Evolutionary conservation across 1,140 invertebrate species (phyloP).

Genomic region (Proales similis): DNA sequence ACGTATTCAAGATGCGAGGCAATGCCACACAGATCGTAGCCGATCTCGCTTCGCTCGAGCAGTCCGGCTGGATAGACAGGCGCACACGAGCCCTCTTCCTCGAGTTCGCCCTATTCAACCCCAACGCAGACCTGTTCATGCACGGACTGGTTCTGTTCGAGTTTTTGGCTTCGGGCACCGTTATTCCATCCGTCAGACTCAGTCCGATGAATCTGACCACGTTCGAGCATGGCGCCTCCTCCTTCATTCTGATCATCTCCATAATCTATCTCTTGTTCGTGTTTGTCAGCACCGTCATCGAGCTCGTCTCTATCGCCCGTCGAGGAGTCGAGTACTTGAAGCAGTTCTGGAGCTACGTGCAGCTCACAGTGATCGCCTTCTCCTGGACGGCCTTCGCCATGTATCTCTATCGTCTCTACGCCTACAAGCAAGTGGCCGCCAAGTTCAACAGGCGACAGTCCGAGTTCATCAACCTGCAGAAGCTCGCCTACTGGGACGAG

Average conservation of each 20-base stretch:
- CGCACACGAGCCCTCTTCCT: conserved; percentile 60
- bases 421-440: conserved; percentile 50
- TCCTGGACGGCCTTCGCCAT: conserved; percentile 51
- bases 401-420: conserved; percentile 51
- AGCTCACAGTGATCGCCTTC: conserved; percentile 50
- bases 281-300: conserved; percentile 56
- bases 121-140: conserved; percentile 62
- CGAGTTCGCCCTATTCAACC: conserved; percentile 63
- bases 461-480: conserved; percentile 55
- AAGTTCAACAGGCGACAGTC: conserved; percentile 54
- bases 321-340: conserved; percentile 45
- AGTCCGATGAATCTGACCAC: conserved; percentile 46
- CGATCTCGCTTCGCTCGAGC: not conserved
- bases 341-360: conserved; percentile 55
- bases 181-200: conserved; percentile 55
- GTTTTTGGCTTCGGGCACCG: conserved; percentile 58
- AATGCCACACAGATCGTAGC: conserved; percentile 44
- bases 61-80: conserved; percentile 58
- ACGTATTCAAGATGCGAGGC: conserved; percentile 55
- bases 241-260: conserved; percentile 49
- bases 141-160: conserved; percentile 57
- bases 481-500: conserved; percentile 55
- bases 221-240: conserved; percentile 46
- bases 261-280: conserved; percentile 52
- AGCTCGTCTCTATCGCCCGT: conserved; percentile 44